Evolutionary conservation across 2,113 vertebrate species (phyloP).

Genomic region (Ibidorhyncha struthersii): DNA sequence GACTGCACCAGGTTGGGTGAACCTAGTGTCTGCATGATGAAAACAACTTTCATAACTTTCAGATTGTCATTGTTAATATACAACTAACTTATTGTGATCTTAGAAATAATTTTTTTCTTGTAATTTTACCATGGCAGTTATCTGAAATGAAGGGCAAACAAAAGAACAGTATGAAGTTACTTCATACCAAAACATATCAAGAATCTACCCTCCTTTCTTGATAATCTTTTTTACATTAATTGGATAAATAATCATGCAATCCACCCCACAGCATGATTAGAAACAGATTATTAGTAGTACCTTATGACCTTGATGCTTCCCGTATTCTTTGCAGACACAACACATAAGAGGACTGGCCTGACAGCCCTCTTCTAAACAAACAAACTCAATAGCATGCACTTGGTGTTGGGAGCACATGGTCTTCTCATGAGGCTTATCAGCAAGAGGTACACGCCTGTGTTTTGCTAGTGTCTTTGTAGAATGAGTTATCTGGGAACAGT

Average conservation of each 20-base stretch:
- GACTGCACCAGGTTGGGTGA: background rate
- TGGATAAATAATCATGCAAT: background rate
- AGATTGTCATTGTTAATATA: background rate
- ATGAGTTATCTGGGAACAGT: constrained; percentile 95
- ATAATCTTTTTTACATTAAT: background rate
- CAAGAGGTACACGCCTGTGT: constrained; percentile 93
- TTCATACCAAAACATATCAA: background rate
- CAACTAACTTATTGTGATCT: background rate
- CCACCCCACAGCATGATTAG: background rate
- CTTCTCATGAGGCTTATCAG: constrained; percentile 98
- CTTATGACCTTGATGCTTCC: constrained; percentile 99
- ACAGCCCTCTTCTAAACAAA: constrained; percentile 95
- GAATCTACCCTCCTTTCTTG: background rate
- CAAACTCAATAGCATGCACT: constrained; percentile 97
- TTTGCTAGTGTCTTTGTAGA: constrained; percentile 97
- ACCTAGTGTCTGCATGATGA: background rate
- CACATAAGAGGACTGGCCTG: constrained; percentile 94
- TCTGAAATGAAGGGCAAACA: background rate
- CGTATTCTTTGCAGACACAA: constrained; percentile 98
- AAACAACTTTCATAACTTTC: background rate
- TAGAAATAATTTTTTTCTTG: background rate
- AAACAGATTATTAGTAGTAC: constrained; percentile 63
- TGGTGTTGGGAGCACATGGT: constrained; percentile 96
- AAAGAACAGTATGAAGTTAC: background rate
- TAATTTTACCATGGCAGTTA: background rate